Evolutionary conservation across 2,888 invertebrate genomes (phyloP).

Genomic region (Erebia aethiops): DNA sequence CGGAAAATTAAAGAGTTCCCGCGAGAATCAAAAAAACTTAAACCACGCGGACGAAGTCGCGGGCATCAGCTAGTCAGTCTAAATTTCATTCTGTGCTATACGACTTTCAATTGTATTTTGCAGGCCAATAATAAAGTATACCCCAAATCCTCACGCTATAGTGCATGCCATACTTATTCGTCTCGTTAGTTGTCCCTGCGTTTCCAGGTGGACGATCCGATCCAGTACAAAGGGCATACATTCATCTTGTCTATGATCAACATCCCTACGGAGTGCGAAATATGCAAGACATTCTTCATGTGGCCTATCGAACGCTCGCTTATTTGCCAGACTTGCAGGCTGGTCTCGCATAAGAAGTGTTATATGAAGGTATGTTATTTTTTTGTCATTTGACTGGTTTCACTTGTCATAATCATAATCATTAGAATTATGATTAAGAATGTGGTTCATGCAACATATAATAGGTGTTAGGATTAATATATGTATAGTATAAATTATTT

Average conservation of each 20-base stretch:
- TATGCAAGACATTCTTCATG: conserved; percentile 96
- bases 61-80: too few relatives aligned
- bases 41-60: too few relatives aligned
- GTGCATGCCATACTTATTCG: conserved; percentile 39
- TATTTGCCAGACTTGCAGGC: conserved; percentile 90
- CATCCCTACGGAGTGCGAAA: conserved; percentile 97
- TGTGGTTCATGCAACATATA: too few relatives aligned
- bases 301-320: conserved; percentile 97
- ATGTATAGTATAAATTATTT: too few relatives aligned
- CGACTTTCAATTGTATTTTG: too few relatives aligned
- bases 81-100: too few relatives aligned
- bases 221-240: conserved; percentile 90
- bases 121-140: background rate
- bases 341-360: conserved; percentile 97
- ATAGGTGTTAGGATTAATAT: too few relatives aligned
- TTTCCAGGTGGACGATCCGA: conserved; percentile 85
- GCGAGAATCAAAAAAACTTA: too few relatives aligned
- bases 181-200: conserved; percentile 40
- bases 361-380: conserved; percentile 87
- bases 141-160: background rate
- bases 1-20: too few relatives aligned
- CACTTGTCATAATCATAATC: too few relatives aligned
- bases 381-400: background rate
- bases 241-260: conserved; percentile 95
- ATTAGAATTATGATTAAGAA: too few relatives aligned